Evolutionary conservation across 2,797 vertebrate genomes (phyloP).

Genomic region (Pangasius krempfi): DNA sequence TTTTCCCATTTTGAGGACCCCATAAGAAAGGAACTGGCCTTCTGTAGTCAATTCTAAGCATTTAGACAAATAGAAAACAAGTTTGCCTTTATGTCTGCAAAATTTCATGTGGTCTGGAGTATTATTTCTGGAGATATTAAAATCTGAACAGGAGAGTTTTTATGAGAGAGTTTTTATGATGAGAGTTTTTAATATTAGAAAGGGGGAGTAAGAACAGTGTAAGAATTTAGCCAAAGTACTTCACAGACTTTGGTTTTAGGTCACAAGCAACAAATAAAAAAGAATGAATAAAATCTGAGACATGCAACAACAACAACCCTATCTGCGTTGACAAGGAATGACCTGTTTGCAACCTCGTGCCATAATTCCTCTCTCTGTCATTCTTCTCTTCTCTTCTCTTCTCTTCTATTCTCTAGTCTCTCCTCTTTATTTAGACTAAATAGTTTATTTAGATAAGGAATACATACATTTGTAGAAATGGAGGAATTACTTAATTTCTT

Average conservation of each 20-base stretch:
- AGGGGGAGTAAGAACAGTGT: neutral
- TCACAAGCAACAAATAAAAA: too few relatives aligned
- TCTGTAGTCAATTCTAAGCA: neutral
- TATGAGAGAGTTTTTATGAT: too few relatives aligned
- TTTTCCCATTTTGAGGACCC: neutral
- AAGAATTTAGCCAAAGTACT: neutral
- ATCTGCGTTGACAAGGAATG: too few relatives aligned
- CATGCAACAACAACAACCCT: too few relatives aligned
- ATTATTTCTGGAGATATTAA: neutral
- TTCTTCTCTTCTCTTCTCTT: neutral
- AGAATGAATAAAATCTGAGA: neutral
- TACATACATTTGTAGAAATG: neutral
- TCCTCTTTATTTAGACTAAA: too few relatives aligned
- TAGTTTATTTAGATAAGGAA: neutral
- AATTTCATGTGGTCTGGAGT: neutral
- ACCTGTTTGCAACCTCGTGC: too few relatives aligned
- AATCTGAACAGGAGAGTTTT: too few relatives aligned
- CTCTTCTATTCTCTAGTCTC: neutral
- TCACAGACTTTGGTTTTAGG: too few relatives aligned
- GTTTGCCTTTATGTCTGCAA: neutral
- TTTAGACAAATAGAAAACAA: neutral
- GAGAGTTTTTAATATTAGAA: neutral
- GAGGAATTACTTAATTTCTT: neutral
- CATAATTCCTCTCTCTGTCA: neutral
- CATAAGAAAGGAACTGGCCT: neutral